Conservation (phyloP, 2,797 vertebrate genomes). For the Eurystomus glaucurus region DNA sequence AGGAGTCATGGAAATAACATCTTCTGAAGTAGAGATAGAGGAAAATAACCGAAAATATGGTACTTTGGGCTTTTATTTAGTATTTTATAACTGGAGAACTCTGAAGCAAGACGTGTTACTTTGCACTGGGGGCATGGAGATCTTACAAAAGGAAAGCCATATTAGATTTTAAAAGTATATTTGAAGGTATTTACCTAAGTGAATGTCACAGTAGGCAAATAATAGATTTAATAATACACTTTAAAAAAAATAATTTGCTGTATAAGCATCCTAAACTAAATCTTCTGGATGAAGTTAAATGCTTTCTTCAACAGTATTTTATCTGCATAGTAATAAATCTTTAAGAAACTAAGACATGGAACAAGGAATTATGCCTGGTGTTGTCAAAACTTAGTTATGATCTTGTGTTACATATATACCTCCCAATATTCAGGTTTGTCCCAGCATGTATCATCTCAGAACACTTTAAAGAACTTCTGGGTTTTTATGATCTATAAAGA, state of each 20-base stretch:
- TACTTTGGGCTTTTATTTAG: background rate
- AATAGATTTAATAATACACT: background rate
- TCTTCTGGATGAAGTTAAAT: background rate
- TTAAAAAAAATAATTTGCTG: background rate
- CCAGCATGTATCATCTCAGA: background rate
- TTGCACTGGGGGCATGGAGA: fast-evolving
- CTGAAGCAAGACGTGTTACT: background rate
- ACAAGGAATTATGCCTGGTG: background rate
- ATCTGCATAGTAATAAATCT: background rate
- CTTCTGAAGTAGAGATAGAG: background rate
- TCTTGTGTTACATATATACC: background rate
- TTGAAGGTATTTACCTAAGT: background rate
- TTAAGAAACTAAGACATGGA: background rate
- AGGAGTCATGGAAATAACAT: background rate
- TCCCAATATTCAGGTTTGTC: background rate
- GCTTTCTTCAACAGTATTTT: background rate
- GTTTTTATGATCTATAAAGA: background rate
- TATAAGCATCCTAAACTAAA: background rate
- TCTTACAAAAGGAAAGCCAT: background rate
- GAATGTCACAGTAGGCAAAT: background rate
- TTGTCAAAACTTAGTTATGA: background rate
- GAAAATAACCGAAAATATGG: background rate
- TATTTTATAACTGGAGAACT: background rate
- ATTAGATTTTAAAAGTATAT: background rate
- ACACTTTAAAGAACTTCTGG: background rate